These are phyloP conservation scores for Steinernema khuongi DNA, from an alignment of 1,140 invertebrate species.

Conservation along the genomic window DNA sequence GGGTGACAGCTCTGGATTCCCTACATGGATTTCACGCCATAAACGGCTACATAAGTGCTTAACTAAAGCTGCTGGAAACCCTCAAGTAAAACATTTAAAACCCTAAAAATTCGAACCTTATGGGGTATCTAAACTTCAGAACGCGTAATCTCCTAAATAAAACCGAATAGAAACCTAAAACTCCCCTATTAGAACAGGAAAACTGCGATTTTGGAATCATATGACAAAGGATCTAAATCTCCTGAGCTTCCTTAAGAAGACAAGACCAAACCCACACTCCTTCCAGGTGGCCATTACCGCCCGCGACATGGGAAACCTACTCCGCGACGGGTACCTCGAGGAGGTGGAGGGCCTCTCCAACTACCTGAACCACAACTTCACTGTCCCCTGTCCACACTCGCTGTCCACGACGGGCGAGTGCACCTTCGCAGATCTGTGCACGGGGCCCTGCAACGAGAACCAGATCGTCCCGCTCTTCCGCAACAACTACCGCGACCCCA, in stretches of 20 bases:
- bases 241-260: too few species aligned
- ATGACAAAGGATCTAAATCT: too few species aligned
- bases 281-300: constrained; percentile 41
- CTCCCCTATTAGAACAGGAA: too few species aligned
- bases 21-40: too few species aligned
- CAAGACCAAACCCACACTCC: too few species aligned
- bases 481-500: constrained; percentile 38
- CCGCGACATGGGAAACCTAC: constrained; percentile 34
- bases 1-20: too few species aligned
- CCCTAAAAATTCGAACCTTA: too few species aligned
- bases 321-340: constrained; percentile 33
- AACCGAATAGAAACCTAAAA: background rate
- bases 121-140: too few species aligned
- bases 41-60: too few species aligned
- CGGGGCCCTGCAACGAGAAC: constrained; percentile 41
- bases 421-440: constrained; percentile 34
- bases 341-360: constrained; percentile 29
- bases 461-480: constrained; percentile 39
- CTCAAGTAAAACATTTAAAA: too few species aligned
- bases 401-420: constrained; percentile 12
- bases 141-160: too few species aligned
- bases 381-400: constrained; percentile 27
- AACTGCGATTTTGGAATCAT: background rate
- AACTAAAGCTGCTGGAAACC: too few species aligned
- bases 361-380: constrained; percentile 35